Evolutionary conservation across 2,888 invertebrate genomes (phyloP).

Genomic region (Amphipyra tragopoginis): DNA sequence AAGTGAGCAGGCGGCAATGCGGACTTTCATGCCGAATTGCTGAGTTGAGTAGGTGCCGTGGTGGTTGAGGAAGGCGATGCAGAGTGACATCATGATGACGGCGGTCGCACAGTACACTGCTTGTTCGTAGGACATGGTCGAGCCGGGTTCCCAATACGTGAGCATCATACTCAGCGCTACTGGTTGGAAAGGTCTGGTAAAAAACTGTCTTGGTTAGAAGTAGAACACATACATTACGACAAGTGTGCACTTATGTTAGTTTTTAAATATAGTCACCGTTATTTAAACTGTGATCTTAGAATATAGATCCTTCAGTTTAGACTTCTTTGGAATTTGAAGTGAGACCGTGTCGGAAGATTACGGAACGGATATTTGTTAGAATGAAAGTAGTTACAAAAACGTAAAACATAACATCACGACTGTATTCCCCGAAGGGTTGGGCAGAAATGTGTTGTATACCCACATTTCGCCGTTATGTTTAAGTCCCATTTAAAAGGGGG

Average conservation of each 20-base stretch:
- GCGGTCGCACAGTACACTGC: constrained; percentile 91
- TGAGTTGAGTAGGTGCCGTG: constrained; percentile 92
- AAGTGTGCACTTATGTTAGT: too few relatives aligned
- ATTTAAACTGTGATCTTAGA: too few relatives aligned
- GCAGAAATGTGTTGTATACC: too few relatives aligned
- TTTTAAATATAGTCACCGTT: too few relatives aligned
- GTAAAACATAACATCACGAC: too few relatives aligned
- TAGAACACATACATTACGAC: too few relatives aligned
- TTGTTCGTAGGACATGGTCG: constrained; percentile 86
- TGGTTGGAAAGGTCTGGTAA: constrained; percentile 91
- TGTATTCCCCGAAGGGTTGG: too few relatives aligned
- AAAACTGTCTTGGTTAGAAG: constrained; percentile 18
- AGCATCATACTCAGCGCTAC: constrained; percentile 91
- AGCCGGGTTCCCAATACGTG: constrained; percentile 91
- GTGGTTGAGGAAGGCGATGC: constrained; percentile 91
- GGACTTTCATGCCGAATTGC: constrained; percentile 94
- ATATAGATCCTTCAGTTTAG: neutral
- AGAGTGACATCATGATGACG: constrained; percentile 88
- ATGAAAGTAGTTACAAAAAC: too few relatives aligned
- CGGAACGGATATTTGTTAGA: neutral
- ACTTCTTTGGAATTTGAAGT: neutral
- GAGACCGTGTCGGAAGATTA: neutral
- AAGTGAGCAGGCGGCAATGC: constrained; percentile 95
- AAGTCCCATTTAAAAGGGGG: too few relatives aligned
- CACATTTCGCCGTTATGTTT: too few relatives aligned